These are phyloP conservation scores for Euthynnus affinis DNA, from an alignment of 2,797 vertebrate species.

Conservation along the genomic window DNA sequence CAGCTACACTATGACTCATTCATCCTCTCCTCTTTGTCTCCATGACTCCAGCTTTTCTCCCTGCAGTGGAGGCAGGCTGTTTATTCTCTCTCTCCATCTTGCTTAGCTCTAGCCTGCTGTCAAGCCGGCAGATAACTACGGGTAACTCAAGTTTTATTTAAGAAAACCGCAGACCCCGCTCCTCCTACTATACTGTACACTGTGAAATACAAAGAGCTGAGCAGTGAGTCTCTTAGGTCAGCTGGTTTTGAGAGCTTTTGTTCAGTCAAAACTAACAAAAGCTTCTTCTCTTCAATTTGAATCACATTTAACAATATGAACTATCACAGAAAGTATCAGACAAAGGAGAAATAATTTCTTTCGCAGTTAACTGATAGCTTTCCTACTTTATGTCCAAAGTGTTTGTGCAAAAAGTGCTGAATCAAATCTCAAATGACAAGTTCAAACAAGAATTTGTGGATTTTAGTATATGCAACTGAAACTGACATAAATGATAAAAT, in stretches of 20 bases:
- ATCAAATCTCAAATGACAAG: not conserved
- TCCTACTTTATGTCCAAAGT: not conserved
- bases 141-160: slow-evolving; percentile 73
- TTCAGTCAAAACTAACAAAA: not conserved
- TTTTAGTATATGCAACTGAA: not conserved
- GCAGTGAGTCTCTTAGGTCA: not conserved
- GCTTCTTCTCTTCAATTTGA: not conserved
- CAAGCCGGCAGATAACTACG: slow-evolving; percentile 67
- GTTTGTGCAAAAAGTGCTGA: not conserved
- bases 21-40: slow-evolving; percentile 72
- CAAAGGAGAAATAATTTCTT: not conserved
- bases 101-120: slow-evolving; percentile 74
- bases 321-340: not conserved
- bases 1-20: slow-evolving; percentile 55
- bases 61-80: slow-evolving; percentile 67
- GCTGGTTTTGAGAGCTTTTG: not conserved
- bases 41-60: slow-evolving; percentile 62
- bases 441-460: not conserved
- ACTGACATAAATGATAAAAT: not conserved
- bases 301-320: not conserved
- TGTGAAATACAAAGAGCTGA: slow-evolving; percentile 31
- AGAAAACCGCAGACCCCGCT: slow-evolving; percentile 43
- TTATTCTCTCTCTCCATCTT: slow-evolving; percentile 82
- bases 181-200: slow-evolving; percentile 8
- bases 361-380: not conserved